A percentile compares a stretch with the other conserved stretches of the same genome.
Conservation (phyloP, 2,888 invertebrate genomes). For the Hermaeophaga mercurialis region DNA sequence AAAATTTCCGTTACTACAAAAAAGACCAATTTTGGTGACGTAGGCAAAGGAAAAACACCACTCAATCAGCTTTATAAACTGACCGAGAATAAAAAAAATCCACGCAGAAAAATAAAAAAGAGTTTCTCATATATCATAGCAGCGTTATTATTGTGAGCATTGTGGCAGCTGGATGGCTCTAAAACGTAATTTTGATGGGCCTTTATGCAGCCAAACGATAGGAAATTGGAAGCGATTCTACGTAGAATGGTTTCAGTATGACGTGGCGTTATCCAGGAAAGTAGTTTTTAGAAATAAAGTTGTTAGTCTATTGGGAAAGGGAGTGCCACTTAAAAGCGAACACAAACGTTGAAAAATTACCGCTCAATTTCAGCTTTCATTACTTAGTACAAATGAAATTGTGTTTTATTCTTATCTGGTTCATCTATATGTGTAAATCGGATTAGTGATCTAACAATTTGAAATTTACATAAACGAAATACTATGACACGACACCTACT, state of each 20-base stretch:
- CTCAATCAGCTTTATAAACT: background rate
- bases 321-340: background rate
- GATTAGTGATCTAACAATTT: too few species aligned
- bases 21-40: too few species aligned
- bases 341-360: too few species aligned
- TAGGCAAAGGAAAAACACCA: too few species aligned
- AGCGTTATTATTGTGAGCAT: constrained; percentile 27
- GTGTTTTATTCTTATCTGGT: too few species aligned
- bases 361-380: too few species aligned
- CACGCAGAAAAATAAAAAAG: background rate
- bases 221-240: constrained; percentile 36
- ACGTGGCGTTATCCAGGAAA: constrained; percentile 21
- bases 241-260: constrained; percentile 28
- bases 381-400: too few species aligned
- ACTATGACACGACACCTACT: too few species aligned
- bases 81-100: background rate
- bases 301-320: constrained; percentile 7
- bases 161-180: constrained; percentile 27
- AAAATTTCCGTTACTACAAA: too few species aligned
- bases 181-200: constrained; percentile 33
- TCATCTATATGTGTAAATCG: too few species aligned
- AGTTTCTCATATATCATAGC: constrained; percentile 28
- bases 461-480: too few species aligned
- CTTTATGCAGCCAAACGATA: constrained; percentile 34
- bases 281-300: constrained; percentile 18